These are phyloP conservation scores for Amphipyra tragopoginis DNA, from an alignment of 2,888 invertebrate genomes.

Conservation along the genomic window DNA sequence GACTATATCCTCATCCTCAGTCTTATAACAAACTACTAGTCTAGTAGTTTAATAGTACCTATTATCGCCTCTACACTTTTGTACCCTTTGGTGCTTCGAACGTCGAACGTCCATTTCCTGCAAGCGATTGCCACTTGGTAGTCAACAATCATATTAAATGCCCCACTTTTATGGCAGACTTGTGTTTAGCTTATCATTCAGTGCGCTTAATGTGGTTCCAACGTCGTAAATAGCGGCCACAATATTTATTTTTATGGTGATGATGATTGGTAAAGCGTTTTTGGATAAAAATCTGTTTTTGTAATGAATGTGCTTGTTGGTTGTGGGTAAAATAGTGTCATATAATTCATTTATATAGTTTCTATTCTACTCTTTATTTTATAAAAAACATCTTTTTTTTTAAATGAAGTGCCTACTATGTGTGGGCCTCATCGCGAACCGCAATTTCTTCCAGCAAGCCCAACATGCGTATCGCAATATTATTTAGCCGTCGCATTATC, in stretches of 20 bases:
- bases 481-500: too few relatives aligned
- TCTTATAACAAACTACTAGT: neutral
- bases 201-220: conserved; percentile 41
- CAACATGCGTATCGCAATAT: too few relatives aligned
- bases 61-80: conserved; percentile 37
- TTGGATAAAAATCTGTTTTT: conserved; percentile 1
- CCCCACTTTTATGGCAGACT: conserved; percentile 53
- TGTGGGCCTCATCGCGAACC: too few relatives aligned
- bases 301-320: neutral
- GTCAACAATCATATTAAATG: conserved; percentile 70
- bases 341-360: too few relatives aligned
- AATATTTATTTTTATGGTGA: conserved; percentile 48
- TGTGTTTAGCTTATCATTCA: conserved; percentile 49
- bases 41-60: neutral
- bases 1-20: neutral
- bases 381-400: too few relatives aligned
- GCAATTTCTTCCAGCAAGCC: too few relatives aligned
- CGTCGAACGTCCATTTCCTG: conserved; percentile 70
- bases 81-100: conserved; percentile 37
- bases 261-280: conserved; percentile 36
- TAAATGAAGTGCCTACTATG: too few relatives aligned
- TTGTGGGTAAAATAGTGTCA: too few relatives aligned
- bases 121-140: conserved; percentile 69
- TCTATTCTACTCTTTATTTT: too few relatives aligned
- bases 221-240: conserved; percentile 25